These are phyloP conservation scores for Lynx canadensis DNA, from an alignment of 2,113 vertebrate species.

Conservation along the genomic window DNA sequence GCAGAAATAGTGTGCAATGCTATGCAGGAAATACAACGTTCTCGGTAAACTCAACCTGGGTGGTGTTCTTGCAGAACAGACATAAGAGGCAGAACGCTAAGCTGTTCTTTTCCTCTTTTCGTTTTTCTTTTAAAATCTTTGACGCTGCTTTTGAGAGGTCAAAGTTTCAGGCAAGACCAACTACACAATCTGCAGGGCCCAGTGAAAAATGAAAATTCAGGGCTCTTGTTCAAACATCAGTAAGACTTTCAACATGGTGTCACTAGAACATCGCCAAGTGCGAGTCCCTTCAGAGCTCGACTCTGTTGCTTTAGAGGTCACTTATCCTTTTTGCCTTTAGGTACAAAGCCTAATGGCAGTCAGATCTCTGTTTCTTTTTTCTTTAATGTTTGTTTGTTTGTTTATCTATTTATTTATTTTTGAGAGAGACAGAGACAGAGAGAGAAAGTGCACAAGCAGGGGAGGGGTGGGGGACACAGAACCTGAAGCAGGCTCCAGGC, in stretches of 20 bases:
- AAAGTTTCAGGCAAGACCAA: background rate
- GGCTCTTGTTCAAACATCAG: background rate
- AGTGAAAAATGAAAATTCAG: background rate
- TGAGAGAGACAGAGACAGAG: too few species aligned
- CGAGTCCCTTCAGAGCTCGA: background rate
- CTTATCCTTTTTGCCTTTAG: background rate
- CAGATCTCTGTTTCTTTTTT: background rate
- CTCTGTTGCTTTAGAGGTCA: background rate
- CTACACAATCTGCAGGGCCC: background rate
- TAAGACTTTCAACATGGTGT: background rate
- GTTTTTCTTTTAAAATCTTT: background rate
- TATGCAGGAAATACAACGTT: background rate
- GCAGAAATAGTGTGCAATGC: background rate
- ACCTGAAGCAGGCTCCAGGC: too few species aligned
- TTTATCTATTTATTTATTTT: too few species aligned
- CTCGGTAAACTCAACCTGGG: background rate
- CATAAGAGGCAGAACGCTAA: background rate
- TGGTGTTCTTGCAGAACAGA: background rate
- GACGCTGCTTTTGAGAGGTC: background rate
- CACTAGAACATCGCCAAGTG: accelerated
- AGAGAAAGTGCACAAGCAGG: too few species aligned
- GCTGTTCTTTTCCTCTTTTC: background rate
- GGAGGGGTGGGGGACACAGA: too few species aligned
- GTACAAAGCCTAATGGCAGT: background rate
- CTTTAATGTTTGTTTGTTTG: too few species aligned